Evolutionary conservation across 2,888 invertebrate genomes (phyloP), one percentile per base, ranked within the genome.

Genomic region (Acronicta leporina): DNA sequence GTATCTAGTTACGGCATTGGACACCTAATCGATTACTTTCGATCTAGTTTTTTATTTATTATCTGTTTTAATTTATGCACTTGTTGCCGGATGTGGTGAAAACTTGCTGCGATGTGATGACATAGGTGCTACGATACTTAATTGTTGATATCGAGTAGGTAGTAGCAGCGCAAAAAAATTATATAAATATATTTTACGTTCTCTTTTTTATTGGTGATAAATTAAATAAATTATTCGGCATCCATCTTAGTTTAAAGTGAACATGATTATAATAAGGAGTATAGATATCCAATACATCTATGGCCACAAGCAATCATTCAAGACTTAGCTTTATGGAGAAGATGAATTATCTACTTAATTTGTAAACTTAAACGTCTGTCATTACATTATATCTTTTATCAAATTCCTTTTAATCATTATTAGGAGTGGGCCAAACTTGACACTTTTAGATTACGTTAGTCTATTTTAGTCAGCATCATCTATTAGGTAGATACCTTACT

Each of bases 41-140:
- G 77, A 80, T 84, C 84, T 77, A 81, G 77, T 85, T 83, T 82
- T 74, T 67, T 69, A 77, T 80, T 82, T 81, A 77, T 80, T 79
- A 73, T 80, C 66, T 61, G 54, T 71, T 69, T 76, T 84, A 85
- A 86, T 86, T 82, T 84, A 84, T 82, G 64, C 77, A 74, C 74
- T 68, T 68, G 72, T 73, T 78, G 80, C 86, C 89, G 90, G 88
- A 90, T 86, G 85, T 81, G 82, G 84, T 82, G 84, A 83, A 86
- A 87, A 84, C 82, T 73, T 67, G 79, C 80, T 77, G 75, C 73
- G 72, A 71, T 74, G 79, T 82, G 77, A 77, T 77, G 78, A 72
- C 80, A 80, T 80, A 73, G 67, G 75, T 78, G 79, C 64, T 67
- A 66, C 44, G 72, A 73, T 63, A 71, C 58, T 73, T 77, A 75